Percentiles rank a stretch among this genome's conserved stretches.
Evolutionary conservation across 2,113 vertebrate species (phyloP).

Genomic region (Romanogobio albipinnatus): DNA sequence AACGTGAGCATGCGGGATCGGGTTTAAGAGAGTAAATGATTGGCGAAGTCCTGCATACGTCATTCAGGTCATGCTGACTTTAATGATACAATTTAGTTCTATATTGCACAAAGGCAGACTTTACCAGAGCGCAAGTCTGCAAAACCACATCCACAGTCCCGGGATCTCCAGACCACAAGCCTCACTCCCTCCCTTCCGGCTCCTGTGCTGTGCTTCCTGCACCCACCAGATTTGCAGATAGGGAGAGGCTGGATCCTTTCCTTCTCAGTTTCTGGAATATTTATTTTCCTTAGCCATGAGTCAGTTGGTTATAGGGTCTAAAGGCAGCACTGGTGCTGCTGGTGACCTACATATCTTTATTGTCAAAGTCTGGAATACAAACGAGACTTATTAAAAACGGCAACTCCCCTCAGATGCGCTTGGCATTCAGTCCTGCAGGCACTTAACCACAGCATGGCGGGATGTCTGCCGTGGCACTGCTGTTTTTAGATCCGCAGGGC

Average conservation of each 20-base stretch:
- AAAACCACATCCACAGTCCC: slow-evolving; percentile 46
- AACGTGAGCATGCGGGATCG: too few relatives aligned
- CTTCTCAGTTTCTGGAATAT: slow-evolving; percentile 29
- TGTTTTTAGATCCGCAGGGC: slow-evolving; percentile 66
- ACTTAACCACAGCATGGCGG: slow-evolving; percentile 27
- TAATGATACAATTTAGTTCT: not conserved
- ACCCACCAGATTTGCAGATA: slow-evolving; percentile 31
- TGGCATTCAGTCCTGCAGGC: slow-evolving; percentile 37
- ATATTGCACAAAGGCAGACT: slow-evolving; percentile 9
- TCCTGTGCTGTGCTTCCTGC: not conserved
- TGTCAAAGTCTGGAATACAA: slow-evolving; percentile 62
- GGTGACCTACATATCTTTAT: slow-evolving; percentile 72
- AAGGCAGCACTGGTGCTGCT: slow-evolving; percentile 50
- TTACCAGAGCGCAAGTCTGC: slow-evolving; percentile 19
- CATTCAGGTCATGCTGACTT: not conserved
- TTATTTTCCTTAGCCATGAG: slow-evolving; percentile 35
- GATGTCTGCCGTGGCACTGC: slow-evolving; percentile 20
- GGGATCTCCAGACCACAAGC: slow-evolving; percentile 33
- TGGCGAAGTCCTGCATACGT: too few relatives aligned
- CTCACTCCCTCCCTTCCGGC: slow-evolving; percentile 16
- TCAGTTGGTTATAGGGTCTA: slow-evolving; percentile 37
- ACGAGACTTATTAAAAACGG: slow-evolving; percentile 48
- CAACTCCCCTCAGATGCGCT: slow-evolving; percentile 49
- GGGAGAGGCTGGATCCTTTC: not conserved
- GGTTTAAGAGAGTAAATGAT: too few relatives aligned